These are phyloP conservation scores for Chrysina gloriosa DNA, from an alignment of 2,888 invertebrate species.

Conservation along the genomic window DNA sequence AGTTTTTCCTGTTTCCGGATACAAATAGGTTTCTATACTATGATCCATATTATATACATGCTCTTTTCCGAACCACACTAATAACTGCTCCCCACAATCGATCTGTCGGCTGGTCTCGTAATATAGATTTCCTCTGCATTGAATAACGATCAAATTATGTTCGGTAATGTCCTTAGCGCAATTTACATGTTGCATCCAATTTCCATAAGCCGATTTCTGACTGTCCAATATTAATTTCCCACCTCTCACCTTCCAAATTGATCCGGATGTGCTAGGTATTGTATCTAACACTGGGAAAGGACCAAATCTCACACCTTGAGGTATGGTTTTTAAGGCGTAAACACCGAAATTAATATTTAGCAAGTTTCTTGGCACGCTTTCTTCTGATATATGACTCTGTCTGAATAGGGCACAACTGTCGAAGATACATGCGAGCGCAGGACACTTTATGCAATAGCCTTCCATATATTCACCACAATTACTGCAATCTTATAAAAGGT, in stretches of 20 bases:
- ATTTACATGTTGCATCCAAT: constrained; percentile 19
- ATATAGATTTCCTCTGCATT: constrained; percentile 1
- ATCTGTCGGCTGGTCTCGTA: not conserved
- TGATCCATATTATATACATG: not conserved
- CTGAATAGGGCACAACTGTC: too few species aligned
- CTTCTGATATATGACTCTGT: too few species aligned
- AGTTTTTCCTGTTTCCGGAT: not conserved
- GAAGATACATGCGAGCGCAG: too few species aligned
- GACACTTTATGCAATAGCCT: too few species aligned
- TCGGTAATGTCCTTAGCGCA: not conserved
- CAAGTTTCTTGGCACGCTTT: too few species aligned
- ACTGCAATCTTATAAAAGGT: too few species aligned
- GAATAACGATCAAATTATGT: not conserved
- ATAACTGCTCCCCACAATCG: not conserved
- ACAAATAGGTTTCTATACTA: not conserved
- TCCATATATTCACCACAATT: too few species aligned
- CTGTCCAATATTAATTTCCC: not conserved
- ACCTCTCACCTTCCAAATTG: not conserved
- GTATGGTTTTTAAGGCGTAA: not conserved
- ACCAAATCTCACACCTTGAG: constrained; percentile 10
- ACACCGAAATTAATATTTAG: not conserved
- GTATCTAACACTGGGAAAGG: constrained; percentile 1
- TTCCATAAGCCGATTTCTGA: not conserved
- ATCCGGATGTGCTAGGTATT: not conserved
- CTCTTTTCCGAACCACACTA: not conserved